Percentiles rank a stretch among this genome's conserved stretches.
phyloP scores from a whole-genome alignment of 2,113 vertebrate species.

The Neolamprologus devosi region DNA sequence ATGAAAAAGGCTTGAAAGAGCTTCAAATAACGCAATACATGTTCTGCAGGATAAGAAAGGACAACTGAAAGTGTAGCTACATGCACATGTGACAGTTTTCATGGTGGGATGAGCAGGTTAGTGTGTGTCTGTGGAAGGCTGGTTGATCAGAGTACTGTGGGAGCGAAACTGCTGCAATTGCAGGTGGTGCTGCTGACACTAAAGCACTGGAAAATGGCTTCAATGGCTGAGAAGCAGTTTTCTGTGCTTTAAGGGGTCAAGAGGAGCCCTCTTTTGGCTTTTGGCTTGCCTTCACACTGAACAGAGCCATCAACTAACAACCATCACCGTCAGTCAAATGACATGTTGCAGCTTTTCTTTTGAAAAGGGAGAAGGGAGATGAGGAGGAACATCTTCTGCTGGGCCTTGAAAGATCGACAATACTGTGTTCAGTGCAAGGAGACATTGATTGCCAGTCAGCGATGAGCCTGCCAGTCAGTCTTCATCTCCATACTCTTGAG shows the following conservation, averaged over 20 bases:
- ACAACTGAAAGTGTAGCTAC: neutral
- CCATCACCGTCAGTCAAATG: neutral
- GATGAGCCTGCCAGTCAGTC: neutral
- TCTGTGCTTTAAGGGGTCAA: neutral
- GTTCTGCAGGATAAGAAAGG: neutral
- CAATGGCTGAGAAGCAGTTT: neutral
- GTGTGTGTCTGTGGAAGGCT: neutral
- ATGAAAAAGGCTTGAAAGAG: neutral
- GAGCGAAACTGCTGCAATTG: neutral
- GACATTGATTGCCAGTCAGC: neutral
- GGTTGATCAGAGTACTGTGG: neutral
- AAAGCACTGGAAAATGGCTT: constrained; percentile 1
- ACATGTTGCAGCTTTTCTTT: neutral
- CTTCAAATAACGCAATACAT: neutral
- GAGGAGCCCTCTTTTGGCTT: neutral
- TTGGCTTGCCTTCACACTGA: neutral
- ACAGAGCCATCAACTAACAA: neutral
- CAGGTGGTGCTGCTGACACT: neutral
- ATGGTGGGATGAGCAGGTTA: neutral
- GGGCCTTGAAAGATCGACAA: neutral
- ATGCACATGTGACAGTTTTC: neutral
- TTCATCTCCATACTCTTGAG: neutral
- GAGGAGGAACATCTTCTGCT: neutral
- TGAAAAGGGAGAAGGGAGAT: neutral
- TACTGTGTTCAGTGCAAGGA: neutral